phyloP scores from a whole-genome alignment of 2,797 vertebrate genomes.

The Thamnophis elegans region DNA sequence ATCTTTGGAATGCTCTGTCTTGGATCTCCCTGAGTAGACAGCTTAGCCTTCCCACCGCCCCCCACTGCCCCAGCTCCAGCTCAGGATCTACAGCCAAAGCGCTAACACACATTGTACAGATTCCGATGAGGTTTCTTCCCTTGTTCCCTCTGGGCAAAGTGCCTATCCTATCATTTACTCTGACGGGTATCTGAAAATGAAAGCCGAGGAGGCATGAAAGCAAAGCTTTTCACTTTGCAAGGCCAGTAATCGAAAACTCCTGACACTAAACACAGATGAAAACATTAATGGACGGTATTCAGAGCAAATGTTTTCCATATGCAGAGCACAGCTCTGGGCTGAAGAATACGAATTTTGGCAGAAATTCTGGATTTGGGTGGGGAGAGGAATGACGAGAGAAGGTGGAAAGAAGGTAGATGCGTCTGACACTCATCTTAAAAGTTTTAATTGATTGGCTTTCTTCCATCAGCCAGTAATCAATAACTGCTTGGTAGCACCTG shows the following conservation, averaged over 20 bases:
- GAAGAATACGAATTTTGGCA: conserved; percentile 61
- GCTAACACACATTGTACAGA: accelerated
- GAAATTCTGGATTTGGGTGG: conserved; percentile 26
- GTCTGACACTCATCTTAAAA: not conserved
- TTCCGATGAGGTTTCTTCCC: conserved; percentile 5
- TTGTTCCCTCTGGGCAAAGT: conserved; percentile 24
- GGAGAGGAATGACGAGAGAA: not conserved
- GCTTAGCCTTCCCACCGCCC: not conserved
- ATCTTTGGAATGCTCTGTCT: not conserved
- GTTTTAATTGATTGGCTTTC: not conserved
- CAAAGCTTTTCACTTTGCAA: conserved; percentile 49
- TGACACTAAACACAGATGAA: conserved; percentile 73
- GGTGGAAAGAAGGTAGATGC: not conserved
- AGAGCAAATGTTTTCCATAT: conserved; percentile 71
- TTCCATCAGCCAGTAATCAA: not conserved
- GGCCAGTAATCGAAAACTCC: conserved; percentile 65
- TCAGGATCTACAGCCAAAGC: not conserved
- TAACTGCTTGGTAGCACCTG: not conserved
- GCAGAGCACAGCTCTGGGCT: conserved; percentile 51
- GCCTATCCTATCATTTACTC: conserved; percentile 22
- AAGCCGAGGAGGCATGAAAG: conserved; percentile 63
- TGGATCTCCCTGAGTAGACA: accelerated
- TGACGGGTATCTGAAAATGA: conserved; percentile 52
- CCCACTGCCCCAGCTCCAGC: accelerated
- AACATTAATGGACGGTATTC: conserved; percentile 71